A percentile compares a stretch with the other conserved stretches of the same genome.
phyloP scores from a whole-genome alignment of 2,797 vertebrate species.

The Muscicapa striata region DNA sequence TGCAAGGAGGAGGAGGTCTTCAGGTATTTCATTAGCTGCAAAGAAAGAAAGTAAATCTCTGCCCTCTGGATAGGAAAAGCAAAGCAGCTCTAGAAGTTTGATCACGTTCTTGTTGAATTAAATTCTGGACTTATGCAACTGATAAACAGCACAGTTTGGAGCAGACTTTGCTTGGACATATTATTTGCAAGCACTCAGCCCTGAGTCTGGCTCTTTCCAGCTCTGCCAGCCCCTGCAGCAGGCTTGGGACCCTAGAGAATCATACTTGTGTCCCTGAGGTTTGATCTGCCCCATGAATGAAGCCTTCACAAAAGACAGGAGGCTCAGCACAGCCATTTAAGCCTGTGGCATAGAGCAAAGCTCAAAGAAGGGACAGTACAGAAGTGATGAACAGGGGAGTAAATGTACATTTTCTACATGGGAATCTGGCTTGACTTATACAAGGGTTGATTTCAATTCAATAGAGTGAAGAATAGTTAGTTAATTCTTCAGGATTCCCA shows the following conservation, averaged over 20 bases:
- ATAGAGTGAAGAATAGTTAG: neutral
- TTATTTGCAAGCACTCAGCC: neutral
- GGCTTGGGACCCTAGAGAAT: neutral
- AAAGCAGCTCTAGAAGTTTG: neutral
- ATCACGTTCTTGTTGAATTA: neutral
- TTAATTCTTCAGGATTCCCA: neutral
- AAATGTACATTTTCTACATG: neutral
- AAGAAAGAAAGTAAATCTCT: neutral
- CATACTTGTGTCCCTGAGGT: neutral
- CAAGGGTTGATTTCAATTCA: neutral
- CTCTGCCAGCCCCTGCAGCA: neutral
- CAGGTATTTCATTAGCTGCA: neutral
- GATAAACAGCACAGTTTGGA: neutral
- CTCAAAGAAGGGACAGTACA: neutral
- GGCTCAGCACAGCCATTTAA: neutral
- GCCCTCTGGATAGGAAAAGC: neutral
- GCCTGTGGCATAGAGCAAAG: neutral
- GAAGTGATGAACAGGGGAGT: neutral
- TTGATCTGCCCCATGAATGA: neutral
- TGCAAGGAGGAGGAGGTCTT: too few species aligned
- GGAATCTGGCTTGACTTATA: neutral
- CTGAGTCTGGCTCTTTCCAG: neutral
- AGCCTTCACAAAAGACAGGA: neutral
- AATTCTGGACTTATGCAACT: neutral
- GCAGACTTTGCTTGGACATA: neutral